Evolutionary conservation across 2,888 invertebrate species (phyloP).

Genomic region (Nephrotoma guestfalica): DNA sequence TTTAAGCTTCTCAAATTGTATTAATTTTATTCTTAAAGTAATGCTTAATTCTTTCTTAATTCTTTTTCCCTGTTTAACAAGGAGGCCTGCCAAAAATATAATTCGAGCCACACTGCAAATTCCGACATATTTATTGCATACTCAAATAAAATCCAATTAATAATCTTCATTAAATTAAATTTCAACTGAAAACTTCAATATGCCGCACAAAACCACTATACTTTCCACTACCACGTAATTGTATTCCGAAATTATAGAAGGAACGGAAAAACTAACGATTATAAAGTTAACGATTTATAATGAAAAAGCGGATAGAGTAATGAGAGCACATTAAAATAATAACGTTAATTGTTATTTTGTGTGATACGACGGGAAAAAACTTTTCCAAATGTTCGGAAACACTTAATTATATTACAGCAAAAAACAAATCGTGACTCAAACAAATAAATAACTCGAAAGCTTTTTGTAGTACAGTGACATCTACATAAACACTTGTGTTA

Average conservation of each 20-base stretch:
- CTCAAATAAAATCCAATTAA: not conserved
- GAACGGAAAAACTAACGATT: not conserved
- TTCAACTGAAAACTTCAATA: not conserved
- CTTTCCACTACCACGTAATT: not conserved
- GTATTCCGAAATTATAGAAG: not conserved
- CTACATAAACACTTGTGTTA: not conserved
- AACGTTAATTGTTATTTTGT: not conserved
- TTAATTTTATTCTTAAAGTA: too few species aligned
- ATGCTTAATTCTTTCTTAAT: too few species aligned
- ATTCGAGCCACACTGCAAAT: too few species aligned
- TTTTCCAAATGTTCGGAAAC: not conserved
- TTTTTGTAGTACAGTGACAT: not conserved
- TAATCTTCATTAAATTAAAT: not conserved
- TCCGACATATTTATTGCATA: not conserved
- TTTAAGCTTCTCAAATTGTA: too few species aligned
- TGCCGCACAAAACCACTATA: not conserved
- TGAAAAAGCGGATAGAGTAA: not conserved
- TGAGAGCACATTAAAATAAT: not conserved
- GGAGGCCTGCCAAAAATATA: too few species aligned
- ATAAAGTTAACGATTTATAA: not conserved
- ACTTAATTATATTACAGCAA: not conserved
- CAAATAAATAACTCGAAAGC: not conserved
- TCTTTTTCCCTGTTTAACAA: too few species aligned
- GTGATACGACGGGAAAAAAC: not conserved
- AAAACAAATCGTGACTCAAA: not conserved